Base-by-base conservation (phyloP, 35 echinoderm and acorn worm species). In the Heliocidaris erythrogramma region DNA sequence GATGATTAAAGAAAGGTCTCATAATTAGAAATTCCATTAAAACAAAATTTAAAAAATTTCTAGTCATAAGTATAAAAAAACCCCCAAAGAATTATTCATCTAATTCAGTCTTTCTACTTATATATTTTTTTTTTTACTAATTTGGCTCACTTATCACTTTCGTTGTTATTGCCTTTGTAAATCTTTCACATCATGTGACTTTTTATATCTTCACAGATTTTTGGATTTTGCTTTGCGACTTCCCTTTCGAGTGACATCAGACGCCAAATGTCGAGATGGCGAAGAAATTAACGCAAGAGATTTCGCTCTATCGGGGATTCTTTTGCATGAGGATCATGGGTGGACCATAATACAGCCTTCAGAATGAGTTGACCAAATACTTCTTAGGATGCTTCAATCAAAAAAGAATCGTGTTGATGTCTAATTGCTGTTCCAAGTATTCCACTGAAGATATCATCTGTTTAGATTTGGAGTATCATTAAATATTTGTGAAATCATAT, bases 141-240 rank as follows among this genome's bases (percentile, higher is more conserved):
- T 89, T 31, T 89, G 5, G 10, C 31, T 89, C 7, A 17, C 31
- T 89, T 12, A 32, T 89, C 10, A 13, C 9, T 42, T 0, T 11
- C 29, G 4, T 42, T 14, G 31, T 32, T 2, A n/a, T 48, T 47
- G 10, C 7, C 10, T 47, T 4, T 89, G 8, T 53, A 53, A 7
- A 78, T 78, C 21, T 78, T 24, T 7, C 17, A 27, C 5, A 27
- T n/a, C 65, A 78, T 21, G 21, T n/a, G 0, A 27, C 27, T 18
- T n/a, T 78, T 4, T n/a, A 4, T n/a, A 59, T 50, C 48, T 17
- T n/a, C 30, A 7, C 86, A 96, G 95, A 94, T 96, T 47, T 96
- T 96, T 94, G 95, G 95, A 14, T 94, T 96, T 18, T 96, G 95
- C 86, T 96, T 96, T 30, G 93, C 95, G 13, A 96, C 93, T 50